Evolutionary conservation across 2,113 vertebrate species (phyloP).

Genomic region (Cepphus grylle): DNA sequence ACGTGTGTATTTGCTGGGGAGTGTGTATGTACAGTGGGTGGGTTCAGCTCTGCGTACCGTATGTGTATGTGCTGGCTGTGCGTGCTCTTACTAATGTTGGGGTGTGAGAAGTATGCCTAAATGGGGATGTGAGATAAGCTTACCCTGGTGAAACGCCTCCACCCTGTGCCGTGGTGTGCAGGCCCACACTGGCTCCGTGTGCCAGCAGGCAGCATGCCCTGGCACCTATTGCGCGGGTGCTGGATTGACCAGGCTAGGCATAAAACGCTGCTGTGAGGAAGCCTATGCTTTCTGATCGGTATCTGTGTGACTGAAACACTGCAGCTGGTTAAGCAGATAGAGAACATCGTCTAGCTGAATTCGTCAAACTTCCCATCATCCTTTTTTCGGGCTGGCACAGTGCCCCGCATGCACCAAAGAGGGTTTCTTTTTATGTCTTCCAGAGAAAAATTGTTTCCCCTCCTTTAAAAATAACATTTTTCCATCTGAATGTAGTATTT

Average conservation of each 20-base stretch:
- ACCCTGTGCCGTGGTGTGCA: neutral
- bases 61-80: neutral
- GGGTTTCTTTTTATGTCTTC: neutral
- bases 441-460: neutral
- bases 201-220: neutral
- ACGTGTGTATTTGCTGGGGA: neutral
- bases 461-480: neutral
- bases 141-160: neutral
- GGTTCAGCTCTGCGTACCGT: neutral
- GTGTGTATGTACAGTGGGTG: neutral
- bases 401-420: neutral
- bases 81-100: neutral
- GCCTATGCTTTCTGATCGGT: neutral
- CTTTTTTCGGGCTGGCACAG: neutral
- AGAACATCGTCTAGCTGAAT: neutral
- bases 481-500: neutral
- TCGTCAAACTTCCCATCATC: neutral
- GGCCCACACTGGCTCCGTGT: neutral
- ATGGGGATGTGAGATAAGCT: conserved; percentile 23
- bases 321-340: neutral
- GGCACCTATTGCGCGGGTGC: neutral
- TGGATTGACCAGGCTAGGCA: neutral
- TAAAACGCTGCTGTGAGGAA: neutral
- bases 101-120: neutral
- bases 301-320: neutral